Conservation (phyloP, 1,140 invertebrate species). For the Leptestheria dahalacensis region DNA sequence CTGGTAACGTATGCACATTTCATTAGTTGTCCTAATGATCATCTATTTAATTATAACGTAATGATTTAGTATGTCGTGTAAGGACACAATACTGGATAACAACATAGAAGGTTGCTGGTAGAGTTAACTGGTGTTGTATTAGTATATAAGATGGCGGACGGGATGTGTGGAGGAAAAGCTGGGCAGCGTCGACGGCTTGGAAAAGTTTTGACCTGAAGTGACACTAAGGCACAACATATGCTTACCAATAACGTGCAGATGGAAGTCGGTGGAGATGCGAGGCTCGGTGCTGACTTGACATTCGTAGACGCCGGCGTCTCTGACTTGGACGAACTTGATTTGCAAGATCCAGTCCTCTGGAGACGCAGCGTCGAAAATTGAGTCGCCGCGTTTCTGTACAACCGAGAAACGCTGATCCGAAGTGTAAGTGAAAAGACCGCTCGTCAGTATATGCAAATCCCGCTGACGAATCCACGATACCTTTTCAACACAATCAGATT, state of each 20-base stretch:
- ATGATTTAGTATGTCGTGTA: too few relatives aligned
- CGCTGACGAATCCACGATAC: constrained; percentile 68
- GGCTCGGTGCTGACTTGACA: constrained; percentile 87
- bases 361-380: neutral
- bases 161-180: too few relatives aligned
- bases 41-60: too few relatives aligned
- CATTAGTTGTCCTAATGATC: too few relatives aligned
- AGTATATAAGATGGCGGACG: too few relatives aligned
- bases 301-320: constrained; percentile 78
- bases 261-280: constrained; percentile 76
- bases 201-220: too few relatives aligned
- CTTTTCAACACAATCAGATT: constrained; percentile 38
- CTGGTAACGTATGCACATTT: too few relatives aligned
- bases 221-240: constrained; percentile 19
- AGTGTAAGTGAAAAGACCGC: constrained; percentile 59
- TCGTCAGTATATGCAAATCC: constrained; percentile 63
- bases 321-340: constrained; percentile 72
- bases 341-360: constrained; percentile 64
- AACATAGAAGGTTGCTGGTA: too few relatives aligned
- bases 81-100: too few relatives aligned
- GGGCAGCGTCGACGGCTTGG: too few relatives aligned
- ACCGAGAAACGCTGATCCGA: constrained; percentile 66
- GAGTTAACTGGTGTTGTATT: too few relatives aligned
- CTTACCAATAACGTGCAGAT: constrained; percentile 76
- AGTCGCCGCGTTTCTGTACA: constrained; percentile 11